Base-by-base conservation (phyloP, 2,888 invertebrate species). In the Cantharis rustica region DNA sequence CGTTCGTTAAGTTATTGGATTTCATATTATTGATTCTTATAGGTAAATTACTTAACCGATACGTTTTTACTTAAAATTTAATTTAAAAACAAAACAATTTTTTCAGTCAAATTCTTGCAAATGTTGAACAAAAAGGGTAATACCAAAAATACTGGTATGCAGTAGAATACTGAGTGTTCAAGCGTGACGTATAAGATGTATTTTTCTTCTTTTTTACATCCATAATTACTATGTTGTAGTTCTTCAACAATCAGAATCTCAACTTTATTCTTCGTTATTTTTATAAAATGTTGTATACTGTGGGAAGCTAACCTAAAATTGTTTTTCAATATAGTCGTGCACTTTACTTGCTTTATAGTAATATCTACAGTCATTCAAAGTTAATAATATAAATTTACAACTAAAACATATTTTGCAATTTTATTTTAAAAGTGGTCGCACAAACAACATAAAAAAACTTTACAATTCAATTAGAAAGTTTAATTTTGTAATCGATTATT, bases 111-210 rank as follows among this genome's bases (percentile, higher is more conserved):
- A 64, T 64, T 64, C 64, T 20, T 64, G 64, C 17, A 17, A 20
- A 17, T 17, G 20, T 64, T 64, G 16, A n/a, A 11, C 16, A 17
- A 68, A 68, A 20, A 26, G 27, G 16, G 64, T 66, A 71, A 71
- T 68, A 77, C 73, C 71, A 71, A 75, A 79, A 80, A 81, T 80
- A 78, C 76, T 76, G 81, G 79, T 73, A 79, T 77, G 80, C 76
- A 82, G 78, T 81, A 80, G 76, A 76, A 77, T 80, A 78, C 76
- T 77, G 82, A 82, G 82, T 83, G 83, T 83, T 80, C 82, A 82
- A 82, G 80, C 82, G 83, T 82, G 81, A 83, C 83, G 82, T 47
- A 61, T 63, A 70, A 73, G 71, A 66, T 72, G 77, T 47, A 69
- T 69, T 75, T 77, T 77, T 77, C 61, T 75, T 61, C 23, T 69